Evolutionary conservation across 2,113 vertebrate species (phyloP), one percentile per base, ranked within the genome.

Genomic region (Corythornis vintsioides): DNA sequence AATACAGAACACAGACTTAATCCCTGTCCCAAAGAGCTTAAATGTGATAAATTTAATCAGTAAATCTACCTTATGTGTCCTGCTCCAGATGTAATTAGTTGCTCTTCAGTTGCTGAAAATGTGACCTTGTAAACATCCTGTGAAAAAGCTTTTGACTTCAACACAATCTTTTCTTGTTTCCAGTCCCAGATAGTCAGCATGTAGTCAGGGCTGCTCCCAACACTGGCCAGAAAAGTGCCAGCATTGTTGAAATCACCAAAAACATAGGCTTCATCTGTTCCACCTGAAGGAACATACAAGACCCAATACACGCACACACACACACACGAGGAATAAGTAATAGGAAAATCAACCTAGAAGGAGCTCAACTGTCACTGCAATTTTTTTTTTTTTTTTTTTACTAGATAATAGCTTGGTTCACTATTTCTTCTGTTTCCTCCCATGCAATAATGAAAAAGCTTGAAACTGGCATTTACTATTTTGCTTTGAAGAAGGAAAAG

Each of bases 131-230:
- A 99, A 71, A 99, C 97, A n/a, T 99, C 99, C 95, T 99, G 98
- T 47, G 98, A 98, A 95, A 98, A 98, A 47, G 98, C 98, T 96
- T 99, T 99, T 81, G 97, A 98, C 86, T 98, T 98, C 91, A 99
- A 87, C 70, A 98, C 77, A 84, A 98, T 98, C 82, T 98, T 97
- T 92, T 99, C 98, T 86, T 98, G 96, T 86, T 94, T 98, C 99
- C 99, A 99, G 47, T 98, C 97, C 99, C 99, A 99, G 66, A 99
- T 95, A 9, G 98, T 99, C 92, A 99, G 84, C 91, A 97, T 99
- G 86, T 98, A 98, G 95, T 99, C 99, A 7, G 99, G 98, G 26
- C 93, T 95, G 55, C 97, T 91, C 10, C 99, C 98, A 83, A 99
- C 97, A 31, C 98, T 99, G 56, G 98, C 99, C 95, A 99, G 95